Base-by-base conservation (phyloP, 2,888 invertebrate species). In the Altica lythri region DNA sequence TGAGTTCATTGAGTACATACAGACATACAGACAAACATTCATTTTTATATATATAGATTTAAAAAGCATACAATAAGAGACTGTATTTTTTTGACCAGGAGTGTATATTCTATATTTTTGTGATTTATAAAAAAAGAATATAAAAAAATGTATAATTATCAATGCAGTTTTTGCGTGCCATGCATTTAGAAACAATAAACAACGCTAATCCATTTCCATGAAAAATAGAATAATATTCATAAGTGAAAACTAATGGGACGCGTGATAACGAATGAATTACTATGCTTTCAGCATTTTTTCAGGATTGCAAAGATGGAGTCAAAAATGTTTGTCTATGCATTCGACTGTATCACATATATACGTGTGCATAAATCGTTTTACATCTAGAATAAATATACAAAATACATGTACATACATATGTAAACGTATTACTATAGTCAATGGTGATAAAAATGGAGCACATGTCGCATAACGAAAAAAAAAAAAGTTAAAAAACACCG, bases 381-480 rank as follows among this genome's bases (percentile, higher is more conserved):
- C 62, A 64, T 60, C 64, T 60, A 51, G 58, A 62, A 66, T 65
- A 67, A 65, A 65, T 64, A 65, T 67, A 63, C 63, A 62, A 64
- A 64, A 64, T 63, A 61, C 65, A 66, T 59, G 63, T 60, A 63
- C 68, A 68, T 68, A 69, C 69, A 69, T 68, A 71, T 69, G 69
- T 69, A 69, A 68, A 68, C 68, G 68, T 65, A 71, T 67, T 66
- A 64, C 69, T 64, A 65, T 63, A 67, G 63, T 67, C 65, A 67
- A 67, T 64, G 67, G 67, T 70, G 71, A 70, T 69, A 72, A 72
- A 73, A 73, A 72, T 70, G 67, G 69, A 68, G 69, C 67, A 68
- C 68, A 64, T 65, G 66, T 65, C 64, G 63, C 59, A 53, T 56
- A 30, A 43, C 51, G 45, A 57, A 57, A 58, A 59, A 65, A 63